These are phyloP conservation scores for Heliangelus exortis DNA, from an alignment of 2,797 vertebrate genomes.

Conservation along the genomic window DNA sequence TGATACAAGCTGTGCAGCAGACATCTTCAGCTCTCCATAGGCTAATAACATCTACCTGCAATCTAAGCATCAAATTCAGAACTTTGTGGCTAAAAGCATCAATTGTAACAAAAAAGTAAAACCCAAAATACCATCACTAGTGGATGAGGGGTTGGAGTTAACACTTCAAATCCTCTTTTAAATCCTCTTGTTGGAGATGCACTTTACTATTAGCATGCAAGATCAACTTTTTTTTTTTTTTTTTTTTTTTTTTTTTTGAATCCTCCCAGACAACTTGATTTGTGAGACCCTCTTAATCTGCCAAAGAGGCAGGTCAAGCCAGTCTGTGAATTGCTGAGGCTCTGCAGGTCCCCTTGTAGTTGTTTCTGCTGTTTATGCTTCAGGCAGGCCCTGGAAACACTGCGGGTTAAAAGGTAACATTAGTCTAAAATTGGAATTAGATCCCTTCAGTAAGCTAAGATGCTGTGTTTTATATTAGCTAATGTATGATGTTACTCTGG, in stretches of 20 bases:
- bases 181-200: neutral
- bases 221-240: neutral
- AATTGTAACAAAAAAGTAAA: neutral
- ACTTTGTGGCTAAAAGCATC: neutral
- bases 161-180: neutral
- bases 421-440: neutral
- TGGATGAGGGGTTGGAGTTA: neutral
- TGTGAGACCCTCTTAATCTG: slow-evolving; percentile 32
- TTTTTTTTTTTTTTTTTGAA: no score
- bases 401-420: neutral
- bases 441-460: neutral
- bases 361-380: slow-evolving; percentile 18
- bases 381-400: neutral
- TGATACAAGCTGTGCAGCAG: neutral
- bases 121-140: neutral
- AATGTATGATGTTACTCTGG: neutral
- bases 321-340: neutral
- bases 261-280: neutral
- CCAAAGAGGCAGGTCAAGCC: neutral
- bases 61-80: neutral
- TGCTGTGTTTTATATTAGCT: neutral
- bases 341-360: slow-evolving; percentile 1
- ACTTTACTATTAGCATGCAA: neutral
- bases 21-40: fast-evolving
- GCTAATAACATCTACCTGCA: neutral